Base-by-base conservation (phyloP, 2,113 vertebrate species). In the Gallinago jamesoni region DNA sequence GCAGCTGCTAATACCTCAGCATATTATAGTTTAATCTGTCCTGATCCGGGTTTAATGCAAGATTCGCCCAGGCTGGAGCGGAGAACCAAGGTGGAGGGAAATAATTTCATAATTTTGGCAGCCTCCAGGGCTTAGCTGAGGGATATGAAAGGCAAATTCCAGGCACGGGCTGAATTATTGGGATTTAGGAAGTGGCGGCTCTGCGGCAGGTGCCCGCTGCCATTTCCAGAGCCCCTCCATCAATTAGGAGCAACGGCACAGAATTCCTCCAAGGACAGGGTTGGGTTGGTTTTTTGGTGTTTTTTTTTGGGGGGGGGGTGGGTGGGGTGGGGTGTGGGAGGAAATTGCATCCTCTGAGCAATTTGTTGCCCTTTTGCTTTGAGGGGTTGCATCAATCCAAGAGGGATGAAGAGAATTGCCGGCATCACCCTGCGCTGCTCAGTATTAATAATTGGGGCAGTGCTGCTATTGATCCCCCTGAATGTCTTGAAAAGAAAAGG, bases 31-130 rank as follows among this genome's bases (percentile, higher is more conserved):
- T 98, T 99, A 99, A 99, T 99, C 99, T 99, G 96, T 97, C 98
- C 98, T 99, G 99, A 99, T 99, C 99, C 99, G 97, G 98, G 98
- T 99, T 99, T 99, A 99, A 99, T 99, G 98, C 98, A 96, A 98
- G 98, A 98, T 98, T 98, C 97, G 97, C 95, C 64, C 87, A 96
- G 97, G 98, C 97, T 98, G 98, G 98, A 98, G 98, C 87, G 70
- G 98, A 97, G 99, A 98, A 98, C 75, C 31, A 33, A 37, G 68
- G 63, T 35, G 28, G 39, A 22, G 22, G 19, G 56, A 12, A 87
- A 90, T 86, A 67, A 94, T 81, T 94, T 97, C 96, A 97, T 98
- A 98, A 98, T 98, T 98, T 97, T 96, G 95, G 97, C 87, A 82
- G 97, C 97, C 98, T 98, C 96, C 48, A 93, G 97, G 97, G 98